Evolutionary conservation across 2,113 vertebrate species (phyloP).

Genomic region (Mormyrus lacerda): DNA sequence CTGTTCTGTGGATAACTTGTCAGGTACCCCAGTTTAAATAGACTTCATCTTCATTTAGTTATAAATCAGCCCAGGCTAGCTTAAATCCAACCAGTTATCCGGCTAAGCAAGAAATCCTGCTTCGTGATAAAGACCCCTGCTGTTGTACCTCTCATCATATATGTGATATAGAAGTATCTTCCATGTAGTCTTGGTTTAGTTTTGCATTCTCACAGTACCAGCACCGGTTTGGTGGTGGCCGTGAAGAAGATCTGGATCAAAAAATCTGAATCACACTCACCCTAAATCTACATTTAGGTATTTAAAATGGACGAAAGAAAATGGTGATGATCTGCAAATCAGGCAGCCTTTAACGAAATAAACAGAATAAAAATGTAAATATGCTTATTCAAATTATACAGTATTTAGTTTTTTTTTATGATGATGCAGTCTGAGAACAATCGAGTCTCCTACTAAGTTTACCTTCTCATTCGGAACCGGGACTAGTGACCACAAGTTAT

Average conservation of each 20-base stretch:
- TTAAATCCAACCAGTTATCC: background rate
- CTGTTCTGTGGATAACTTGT: background rate
- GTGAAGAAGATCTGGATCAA: background rate
- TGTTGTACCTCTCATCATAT: background rate
- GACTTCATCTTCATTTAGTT: background rate
- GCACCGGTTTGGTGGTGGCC: background rate
- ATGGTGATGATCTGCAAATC: background rate
- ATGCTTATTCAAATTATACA: background rate
- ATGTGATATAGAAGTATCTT: background rate
- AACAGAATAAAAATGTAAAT: background rate
- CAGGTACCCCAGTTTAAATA: background rate
- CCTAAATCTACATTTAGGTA: background rate
- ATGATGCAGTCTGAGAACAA: background rate
- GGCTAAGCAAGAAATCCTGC: background rate
- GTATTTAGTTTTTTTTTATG: background rate
- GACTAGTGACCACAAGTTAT: background rate
- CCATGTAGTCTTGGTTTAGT: background rate
- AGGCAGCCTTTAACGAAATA: background rate
- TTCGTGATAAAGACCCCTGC: background rate
- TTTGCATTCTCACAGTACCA: background rate
- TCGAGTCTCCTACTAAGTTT: background rate
- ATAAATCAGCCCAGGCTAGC: background rate
- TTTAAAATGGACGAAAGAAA: background rate
- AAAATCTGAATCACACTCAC: background rate
- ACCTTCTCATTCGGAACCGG: background rate